Evolutionary conservation across 1,140 invertebrate species (phyloP).

Genomic region (Caenorhabditis remanei): DNA sequence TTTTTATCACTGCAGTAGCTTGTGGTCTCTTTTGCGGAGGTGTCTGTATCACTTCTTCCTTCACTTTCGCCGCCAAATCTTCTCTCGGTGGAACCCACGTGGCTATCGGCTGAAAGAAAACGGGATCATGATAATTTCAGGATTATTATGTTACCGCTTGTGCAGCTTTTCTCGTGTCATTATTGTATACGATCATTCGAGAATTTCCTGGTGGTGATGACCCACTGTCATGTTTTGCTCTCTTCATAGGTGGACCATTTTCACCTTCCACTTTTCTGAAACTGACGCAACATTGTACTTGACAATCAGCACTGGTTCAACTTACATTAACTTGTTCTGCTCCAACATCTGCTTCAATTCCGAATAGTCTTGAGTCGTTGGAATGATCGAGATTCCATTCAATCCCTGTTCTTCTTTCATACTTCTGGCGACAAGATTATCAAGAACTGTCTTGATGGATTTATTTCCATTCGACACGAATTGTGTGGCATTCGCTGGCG

Average conservation of each 20-base stretch:
- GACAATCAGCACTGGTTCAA: no score
- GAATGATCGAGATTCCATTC: background rate
- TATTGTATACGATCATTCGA: conserved; percentile 33
- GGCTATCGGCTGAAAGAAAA: conserved; percentile 16
- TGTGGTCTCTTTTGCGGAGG: conserved; percentile 26
- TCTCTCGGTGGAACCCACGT: conserved; percentile 47
- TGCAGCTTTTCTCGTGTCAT: background rate
- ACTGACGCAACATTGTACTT: background rate
- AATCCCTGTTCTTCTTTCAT: background rate
- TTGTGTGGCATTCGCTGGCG: background rate
- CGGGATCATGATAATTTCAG: background rate
- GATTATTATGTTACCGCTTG: background rate
- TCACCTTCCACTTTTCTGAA: conserved; percentile 13
- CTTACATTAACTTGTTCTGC: background rate
- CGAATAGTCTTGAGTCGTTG: background rate
- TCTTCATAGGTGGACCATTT: background rate
- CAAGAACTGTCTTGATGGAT: background rate
- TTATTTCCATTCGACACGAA: conserved; percentile 33
- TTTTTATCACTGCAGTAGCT: conserved; percentile 21
- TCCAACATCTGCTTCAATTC: background rate
- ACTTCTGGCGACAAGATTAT: conserved; percentile 11
- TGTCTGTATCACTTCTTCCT: background rate
- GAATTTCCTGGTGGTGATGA: conserved; percentile 29
- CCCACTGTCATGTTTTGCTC: background rate
- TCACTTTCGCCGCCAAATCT: background rate